Base-by-base conservation (phyloP, 2,113 vertebrate genomes). In the Tretioscincus oriximinensis region DNA sequence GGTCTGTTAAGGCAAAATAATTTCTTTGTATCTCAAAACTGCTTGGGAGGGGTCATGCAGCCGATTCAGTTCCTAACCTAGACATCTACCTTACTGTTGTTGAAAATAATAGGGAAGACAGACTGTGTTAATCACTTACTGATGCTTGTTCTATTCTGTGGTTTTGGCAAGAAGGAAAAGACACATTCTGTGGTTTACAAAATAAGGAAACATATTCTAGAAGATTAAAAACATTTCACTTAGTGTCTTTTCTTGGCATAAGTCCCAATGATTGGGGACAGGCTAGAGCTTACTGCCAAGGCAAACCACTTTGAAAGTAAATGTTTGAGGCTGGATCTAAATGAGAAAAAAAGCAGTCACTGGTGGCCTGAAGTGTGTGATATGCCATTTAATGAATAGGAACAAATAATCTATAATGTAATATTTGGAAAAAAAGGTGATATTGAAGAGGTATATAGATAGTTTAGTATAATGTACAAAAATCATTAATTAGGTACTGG, bases 81-180 rank as follows among this genome's bases (percentile, higher is more conserved):
- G 87, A 80, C 77, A 51, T 72, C 85, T 82, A 88, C 79, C 85
- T 90, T 87, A 87, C 76, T 85, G 82, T 81, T 86, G 81, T 78
- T 90, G 84, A 85, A 87, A 83, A 88, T 88, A 92, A 89, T 87
- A 83, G 78, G 77, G 82, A 82, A 88, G 86, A 88, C 83, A 90
- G 87, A 89, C 83, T 45, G 74, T 29, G 84, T 85, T 93, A 93
- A 94, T 88, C 86, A 90, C 84, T 91, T 85, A 92, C 91, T 90
- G 84, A 85, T 91, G 93, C 74, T 71, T 79, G 63, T 77, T 90
- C 86, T 67, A 79, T 80, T 85, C 84, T 88, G 86, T 84, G 88
- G 90, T 77, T 93, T 90, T 93, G 91, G 92, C 31, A 80, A 92
- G 83, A 60, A 68, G 90, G 85, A 89, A 90, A 89, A 93, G 89